Conservation (phyloP, 2,113 vertebrate species). For the Puffinus mauretanicus region DNA sequence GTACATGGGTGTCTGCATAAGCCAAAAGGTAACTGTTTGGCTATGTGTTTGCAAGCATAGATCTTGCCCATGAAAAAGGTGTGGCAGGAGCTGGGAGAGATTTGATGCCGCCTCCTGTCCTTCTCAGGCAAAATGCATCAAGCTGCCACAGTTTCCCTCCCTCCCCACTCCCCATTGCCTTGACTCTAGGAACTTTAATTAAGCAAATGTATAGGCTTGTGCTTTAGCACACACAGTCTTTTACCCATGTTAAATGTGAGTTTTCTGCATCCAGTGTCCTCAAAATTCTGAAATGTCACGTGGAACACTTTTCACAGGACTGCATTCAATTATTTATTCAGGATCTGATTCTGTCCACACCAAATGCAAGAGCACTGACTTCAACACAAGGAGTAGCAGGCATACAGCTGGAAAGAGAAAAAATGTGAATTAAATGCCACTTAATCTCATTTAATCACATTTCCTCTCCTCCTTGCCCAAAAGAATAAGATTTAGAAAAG, state of each 20-base stretch:
- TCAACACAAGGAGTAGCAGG: neutral
- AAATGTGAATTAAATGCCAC: neutral
- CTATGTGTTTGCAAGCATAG: neutral
- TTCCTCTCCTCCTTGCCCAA: conserved; percentile 1
- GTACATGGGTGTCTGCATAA: rapidly evolving
- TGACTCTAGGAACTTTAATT: neutral
- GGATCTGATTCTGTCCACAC: neutral
- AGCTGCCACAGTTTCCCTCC: neutral
- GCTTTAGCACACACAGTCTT: neutral
- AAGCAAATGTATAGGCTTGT: neutral
- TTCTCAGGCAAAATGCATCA: neutral
- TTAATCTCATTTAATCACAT: conserved; percentile 38
- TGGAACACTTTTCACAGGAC: neutral
- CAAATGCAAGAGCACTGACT: neutral
- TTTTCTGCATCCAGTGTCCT: neutral
- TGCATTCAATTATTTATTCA: neutral
- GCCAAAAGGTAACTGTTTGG: neutral
- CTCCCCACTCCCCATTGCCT: neutral
- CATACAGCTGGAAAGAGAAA: neutral
- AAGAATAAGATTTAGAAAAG: conserved; percentile 5
- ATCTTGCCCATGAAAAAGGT: neutral
- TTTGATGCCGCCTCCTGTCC: neutral
- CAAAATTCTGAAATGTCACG: neutral
- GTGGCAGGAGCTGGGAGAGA: neutral
- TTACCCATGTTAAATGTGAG: neutral